These are phyloP conservation scores for Elgonia sp. DNA, from an alignment of 2,888 invertebrate genomes.

Conservation along the genomic window DNA sequence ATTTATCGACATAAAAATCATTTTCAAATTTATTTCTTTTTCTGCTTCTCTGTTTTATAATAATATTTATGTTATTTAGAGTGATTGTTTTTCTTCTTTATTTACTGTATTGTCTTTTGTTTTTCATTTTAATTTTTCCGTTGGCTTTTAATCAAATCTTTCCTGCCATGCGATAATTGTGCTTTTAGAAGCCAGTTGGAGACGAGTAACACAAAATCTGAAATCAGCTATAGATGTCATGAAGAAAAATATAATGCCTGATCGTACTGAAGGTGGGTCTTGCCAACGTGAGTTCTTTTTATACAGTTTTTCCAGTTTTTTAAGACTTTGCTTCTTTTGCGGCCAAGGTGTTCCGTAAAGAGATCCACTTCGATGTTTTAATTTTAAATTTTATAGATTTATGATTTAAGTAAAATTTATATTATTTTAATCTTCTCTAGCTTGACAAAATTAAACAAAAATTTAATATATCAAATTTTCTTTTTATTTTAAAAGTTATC, in stretches of 20 bases:
- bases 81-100: constrained; percentile 63
- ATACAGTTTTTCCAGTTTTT: too few relatives aligned
- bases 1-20: too few relatives aligned
- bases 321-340: too few relatives aligned
- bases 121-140: constrained; percentile 80
- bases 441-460: too few relatives aligned
- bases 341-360: too few relatives aligned
- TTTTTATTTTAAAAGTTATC: too few relatives aligned
- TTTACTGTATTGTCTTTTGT: constrained; percentile 48
- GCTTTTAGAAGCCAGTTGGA: constrained; percentile 85
- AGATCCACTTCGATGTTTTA: neutral
- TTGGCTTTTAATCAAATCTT: constrained; percentile 82
- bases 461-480: too few relatives aligned
- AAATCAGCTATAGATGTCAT: constrained; percentile 80
- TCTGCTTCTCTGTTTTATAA: too few relatives aligned
- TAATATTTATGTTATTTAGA: too few relatives aligned
- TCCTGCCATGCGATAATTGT: constrained; percentile 83
- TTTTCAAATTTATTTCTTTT: too few relatives aligned
- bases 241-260: constrained; percentile 82
- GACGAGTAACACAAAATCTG: constrained; percentile 83
- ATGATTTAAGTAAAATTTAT: too few relatives aligned
- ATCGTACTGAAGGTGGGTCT: constrained; percentile 84
- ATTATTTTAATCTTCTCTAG: too few relatives aligned
- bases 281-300: constrained; percentile 23
- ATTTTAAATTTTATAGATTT: neutral